These are phyloP conservation scores for Montipora efflorescens DNA, from an alignment of 64 coral and sea anemone species.

Conservation along the genomic window DNA sequence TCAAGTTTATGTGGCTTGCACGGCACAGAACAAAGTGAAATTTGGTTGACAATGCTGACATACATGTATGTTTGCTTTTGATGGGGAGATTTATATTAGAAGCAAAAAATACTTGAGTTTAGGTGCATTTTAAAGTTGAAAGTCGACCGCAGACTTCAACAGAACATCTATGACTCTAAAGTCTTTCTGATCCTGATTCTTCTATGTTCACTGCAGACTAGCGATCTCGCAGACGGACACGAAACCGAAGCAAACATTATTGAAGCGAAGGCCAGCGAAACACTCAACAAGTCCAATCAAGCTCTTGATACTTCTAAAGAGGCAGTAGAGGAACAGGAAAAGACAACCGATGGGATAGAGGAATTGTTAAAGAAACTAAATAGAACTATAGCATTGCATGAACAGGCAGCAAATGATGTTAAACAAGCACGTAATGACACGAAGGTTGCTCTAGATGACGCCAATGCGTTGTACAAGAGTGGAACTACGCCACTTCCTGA, in stretches of 20 bases:
- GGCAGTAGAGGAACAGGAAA: conserved; percentile 62
- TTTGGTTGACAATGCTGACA: too few species aligned
- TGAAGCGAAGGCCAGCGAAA: conserved; percentile 42
- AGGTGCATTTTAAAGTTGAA: too few species aligned
- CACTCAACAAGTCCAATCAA: conserved; percentile 72
- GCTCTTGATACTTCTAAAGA: conserved; percentile 43
- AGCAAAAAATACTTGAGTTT: too few species aligned
- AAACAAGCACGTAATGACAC: conserved; percentile 46
- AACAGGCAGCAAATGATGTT: conserved; percentile 37
- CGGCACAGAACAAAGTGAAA: too few species aligned
- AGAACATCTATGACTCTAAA: too few species aligned
- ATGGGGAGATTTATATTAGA: too few species aligned
- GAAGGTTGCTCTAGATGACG: conserved; percentile 56
- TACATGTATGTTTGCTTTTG: too few species aligned
- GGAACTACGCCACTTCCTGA: conserved; percentile 78
- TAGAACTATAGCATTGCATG: conserved; percentile 52
- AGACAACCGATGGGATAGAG: conserved; percentile 66
- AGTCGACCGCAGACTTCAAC: too few species aligned
- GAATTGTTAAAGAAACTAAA: conserved; percentile 64
- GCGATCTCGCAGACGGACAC: conserved; percentile 73
- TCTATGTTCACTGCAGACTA: conserved; percentile 48
- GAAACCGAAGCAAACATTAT: conserved; percentile 80
- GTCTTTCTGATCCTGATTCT: too few species aligned
- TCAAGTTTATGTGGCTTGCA: too few species aligned
- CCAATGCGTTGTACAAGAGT: conserved; percentile 58